These are phyloP conservation scores for Cheilosia vulpina DNA, from an alignment of 2,888 invertebrate species.

Conservation along the genomic window DNA sequence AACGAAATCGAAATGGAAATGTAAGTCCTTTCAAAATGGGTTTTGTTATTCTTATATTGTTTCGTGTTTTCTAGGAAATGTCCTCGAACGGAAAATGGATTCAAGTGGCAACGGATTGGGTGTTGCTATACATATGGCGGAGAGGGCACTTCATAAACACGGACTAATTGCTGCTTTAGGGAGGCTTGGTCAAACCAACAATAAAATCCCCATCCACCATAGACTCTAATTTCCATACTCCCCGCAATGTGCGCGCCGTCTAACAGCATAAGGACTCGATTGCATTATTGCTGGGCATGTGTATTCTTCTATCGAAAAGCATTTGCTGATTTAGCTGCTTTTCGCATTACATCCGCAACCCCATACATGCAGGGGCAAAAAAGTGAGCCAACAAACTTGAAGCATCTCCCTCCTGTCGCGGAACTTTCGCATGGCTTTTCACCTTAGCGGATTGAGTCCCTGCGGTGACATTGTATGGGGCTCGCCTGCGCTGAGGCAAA, in stretches of 20 bases:
- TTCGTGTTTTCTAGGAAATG: conserved; percentile 37
- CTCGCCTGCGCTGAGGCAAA: conserved; percentile 38
- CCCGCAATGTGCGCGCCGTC: background rate
- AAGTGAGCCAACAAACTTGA: conserved; percentile 65
- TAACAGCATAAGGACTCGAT: conserved; percentile 40
- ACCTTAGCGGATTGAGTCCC: conserved; percentile 32
- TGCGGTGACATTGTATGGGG: conserved; percentile 54
- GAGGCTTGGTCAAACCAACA: background rate
- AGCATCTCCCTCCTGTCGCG: conserved; percentile 5
- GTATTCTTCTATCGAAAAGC: conserved; percentile 16
- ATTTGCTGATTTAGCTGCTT: conserved; percentile 68
- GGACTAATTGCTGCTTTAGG: background rate
- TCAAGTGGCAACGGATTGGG: background rate
- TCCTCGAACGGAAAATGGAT: conserved; percentile 9
- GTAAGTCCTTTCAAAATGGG: conserved; percentile 62
- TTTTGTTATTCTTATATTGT: conserved; percentile 12
- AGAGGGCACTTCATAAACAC: background rate
- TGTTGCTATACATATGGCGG: background rate
- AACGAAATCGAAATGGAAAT: conserved; percentile 56
- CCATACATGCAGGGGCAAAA: conserved; percentile 24
- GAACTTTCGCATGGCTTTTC: conserved; percentile 28
- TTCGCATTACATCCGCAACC: conserved; percentile 33
- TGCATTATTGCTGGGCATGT: conserved; percentile 47
- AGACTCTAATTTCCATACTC: background rate
- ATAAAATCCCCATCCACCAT: background rate